A percentile compares a stretch with the other conserved stretches of the same genome.
phyloP scores from a whole-genome alignment of 2,113 vertebrate species.

The Cathartes aura region DNA sequence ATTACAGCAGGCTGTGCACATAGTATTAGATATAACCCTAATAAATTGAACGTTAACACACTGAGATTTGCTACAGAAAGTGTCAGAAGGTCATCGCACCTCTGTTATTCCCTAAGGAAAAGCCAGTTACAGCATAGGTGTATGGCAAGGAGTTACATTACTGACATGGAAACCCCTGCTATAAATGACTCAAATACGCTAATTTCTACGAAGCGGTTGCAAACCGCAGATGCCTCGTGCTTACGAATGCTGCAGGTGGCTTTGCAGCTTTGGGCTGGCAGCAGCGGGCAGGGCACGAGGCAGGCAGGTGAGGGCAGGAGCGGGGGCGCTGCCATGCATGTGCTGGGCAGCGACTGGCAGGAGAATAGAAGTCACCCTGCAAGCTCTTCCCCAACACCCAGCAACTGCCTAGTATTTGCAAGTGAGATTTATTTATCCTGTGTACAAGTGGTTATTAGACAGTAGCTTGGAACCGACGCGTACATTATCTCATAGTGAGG shows the following conservation, averaged over 20 bases:
- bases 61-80: background rate
- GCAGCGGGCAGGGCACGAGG: background rate
- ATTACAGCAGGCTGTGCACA: background rate
- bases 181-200: background rate
- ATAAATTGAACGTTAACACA: background rate
- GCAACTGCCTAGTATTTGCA: background rate
- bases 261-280: background rate
- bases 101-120: background rate
- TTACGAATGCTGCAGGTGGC: accelerated
- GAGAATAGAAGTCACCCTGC: background rate
- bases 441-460: background rate
- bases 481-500: conserved; percentile 56
- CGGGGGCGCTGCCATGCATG: background rate
- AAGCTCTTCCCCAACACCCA: background rate
- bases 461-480: conserved; percentile 19
- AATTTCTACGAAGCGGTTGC: background rate
- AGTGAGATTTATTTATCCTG: conserved; percentile 2
- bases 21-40: background rate
- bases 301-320: background rate
- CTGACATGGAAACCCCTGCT: background rate
- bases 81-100: background rate
- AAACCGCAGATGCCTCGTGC: background rate
- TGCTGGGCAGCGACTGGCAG: background rate
- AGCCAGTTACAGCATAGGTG: background rate
- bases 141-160: background rate